Percentiles rank a stretch among this genome's conserved stretches.
phyloP scores from a whole-genome alignment of 2,113 vertebrate genomes.

The Sapayoa aenigma region DNA sequence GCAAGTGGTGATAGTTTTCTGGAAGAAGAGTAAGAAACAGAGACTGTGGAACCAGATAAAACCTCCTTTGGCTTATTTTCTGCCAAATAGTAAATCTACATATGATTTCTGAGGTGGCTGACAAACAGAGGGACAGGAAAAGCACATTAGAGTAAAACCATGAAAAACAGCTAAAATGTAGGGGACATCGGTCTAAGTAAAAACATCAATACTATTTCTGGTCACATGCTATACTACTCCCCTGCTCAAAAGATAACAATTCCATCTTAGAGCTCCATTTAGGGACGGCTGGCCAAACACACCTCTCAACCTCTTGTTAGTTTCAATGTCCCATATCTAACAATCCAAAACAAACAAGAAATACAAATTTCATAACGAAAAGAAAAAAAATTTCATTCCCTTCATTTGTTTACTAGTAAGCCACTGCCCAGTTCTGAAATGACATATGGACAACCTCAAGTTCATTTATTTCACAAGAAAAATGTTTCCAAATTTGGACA shows the following conservation, averaged over 20 bases:
- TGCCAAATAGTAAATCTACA: neutral
- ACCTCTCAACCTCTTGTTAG: slow-evolving; percentile 66
- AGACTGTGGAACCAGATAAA: neutral
- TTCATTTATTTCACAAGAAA: neutral
- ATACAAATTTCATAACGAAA: neutral
- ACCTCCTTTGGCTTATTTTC: neutral
- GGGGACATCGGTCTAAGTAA: neutral
- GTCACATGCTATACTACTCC: slow-evolving; percentile 17
- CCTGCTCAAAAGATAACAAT: slow-evolving; percentile 81
- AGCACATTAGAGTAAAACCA: neutral
- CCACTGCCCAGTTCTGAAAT: neutral
- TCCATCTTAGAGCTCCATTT: slow-evolving; percentile 79
- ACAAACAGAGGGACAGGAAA: neutral
- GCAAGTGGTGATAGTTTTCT: neutral
- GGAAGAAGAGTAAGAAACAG: neutral
- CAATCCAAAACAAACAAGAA: slow-evolving; percentile 18
- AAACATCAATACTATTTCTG: neutral
- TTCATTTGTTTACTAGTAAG: neutral
- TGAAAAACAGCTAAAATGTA: neutral
- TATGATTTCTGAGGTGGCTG: neutral
- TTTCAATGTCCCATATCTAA: slow-evolving; percentile 79
- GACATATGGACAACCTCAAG: neutral
- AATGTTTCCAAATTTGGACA: neutral
- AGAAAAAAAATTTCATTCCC: neutral
- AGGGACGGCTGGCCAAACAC: slow-evolving; percentile 73